A percentile compares a stretch with the other conserved stretches of the same genome.
Evolutionary conservation across 2,888 invertebrate species (phyloP).

Genomic region (Entomobrya multifasciata): DNA sequence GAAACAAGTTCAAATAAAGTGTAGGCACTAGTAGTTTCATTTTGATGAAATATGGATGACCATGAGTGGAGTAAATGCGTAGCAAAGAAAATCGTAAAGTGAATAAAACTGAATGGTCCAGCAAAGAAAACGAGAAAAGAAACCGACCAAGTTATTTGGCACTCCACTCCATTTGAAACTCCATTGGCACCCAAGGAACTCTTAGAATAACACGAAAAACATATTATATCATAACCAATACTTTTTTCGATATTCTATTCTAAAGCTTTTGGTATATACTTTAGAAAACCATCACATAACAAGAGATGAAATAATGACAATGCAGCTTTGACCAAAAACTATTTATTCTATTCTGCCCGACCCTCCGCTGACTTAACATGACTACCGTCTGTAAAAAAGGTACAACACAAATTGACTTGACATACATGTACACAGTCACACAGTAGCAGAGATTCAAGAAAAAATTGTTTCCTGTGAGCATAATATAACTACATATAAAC

Average conservation of each 20-base stretch:
- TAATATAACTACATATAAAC: not conserved
- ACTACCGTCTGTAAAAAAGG: conserved; percentile 52
- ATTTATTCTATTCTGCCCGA: conserved; percentile 54
- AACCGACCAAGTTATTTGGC: too few species aligned
- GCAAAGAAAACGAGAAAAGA: not conserved
- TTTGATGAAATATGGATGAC: conserved; percentile 67
- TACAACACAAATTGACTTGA: not conserved
- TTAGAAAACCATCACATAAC: not conserved
- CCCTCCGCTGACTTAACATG: conserved; percentile 58
- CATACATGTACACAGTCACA: not conserved
- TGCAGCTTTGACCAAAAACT: conserved; percentile 58
- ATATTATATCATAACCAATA: not conserved
- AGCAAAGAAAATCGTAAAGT: not conserved
- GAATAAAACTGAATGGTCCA: not conserved
- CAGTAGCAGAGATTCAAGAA: conserved; percentile 3
- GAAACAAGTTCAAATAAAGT: conserved; percentile 18
- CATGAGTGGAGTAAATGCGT: conserved; percentile 45
- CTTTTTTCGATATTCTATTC: not conserved
- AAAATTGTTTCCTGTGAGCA: not conserved
- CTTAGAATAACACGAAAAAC: too few species aligned
- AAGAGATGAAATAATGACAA: conserved; percentile 59
- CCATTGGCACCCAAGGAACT: too few species aligned
- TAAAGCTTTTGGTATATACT: not conserved
- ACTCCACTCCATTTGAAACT: too few species aligned
- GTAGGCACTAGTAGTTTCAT: conserved; percentile 33